Conservation (phyloP, 2,888 invertebrate genomes). For the Drosophila subsilvestris region DNA sequence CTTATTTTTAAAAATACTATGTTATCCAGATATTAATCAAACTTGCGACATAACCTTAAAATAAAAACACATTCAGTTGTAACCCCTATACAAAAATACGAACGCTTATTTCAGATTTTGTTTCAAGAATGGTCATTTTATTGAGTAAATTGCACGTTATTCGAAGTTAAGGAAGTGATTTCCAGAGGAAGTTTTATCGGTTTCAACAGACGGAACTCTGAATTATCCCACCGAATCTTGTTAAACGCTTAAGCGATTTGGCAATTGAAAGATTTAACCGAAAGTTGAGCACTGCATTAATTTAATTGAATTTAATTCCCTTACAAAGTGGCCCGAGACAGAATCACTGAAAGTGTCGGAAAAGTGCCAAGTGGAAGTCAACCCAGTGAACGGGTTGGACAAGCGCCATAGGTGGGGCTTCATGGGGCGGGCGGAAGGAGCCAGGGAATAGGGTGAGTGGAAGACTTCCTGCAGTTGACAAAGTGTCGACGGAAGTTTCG, state of each 20-base stretch:
- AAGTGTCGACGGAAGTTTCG: slow-evolving; percentile 78
- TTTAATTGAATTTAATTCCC: slow-evolving; percentile 60
- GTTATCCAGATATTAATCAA: no score
- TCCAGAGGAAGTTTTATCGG: not conserved
- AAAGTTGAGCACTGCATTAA: slow-evolving; percentile 44
- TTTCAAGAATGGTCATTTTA: no score
- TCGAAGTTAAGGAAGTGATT: not conserved
- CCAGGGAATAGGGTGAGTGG: not conserved
- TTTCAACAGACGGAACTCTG: not conserved
- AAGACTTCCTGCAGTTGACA: slow-evolving; percentile 67
- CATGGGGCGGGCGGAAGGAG: not conserved
- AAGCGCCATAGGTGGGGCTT: not conserved
- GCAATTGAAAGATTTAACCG: slow-evolving; percentile 40
- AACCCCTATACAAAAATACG: no score
- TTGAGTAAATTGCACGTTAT: not conserved
- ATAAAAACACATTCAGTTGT: no score
- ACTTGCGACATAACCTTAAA: no score
- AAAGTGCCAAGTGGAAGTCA: slow-evolving; percentile 48
- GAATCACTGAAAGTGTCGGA: slow-evolving; percentile 61
- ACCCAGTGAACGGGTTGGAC: slow-evolving; percentile 32
- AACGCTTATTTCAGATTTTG: no score
- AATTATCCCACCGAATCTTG: not conserved
- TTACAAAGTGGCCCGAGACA: slow-evolving; percentile 45
- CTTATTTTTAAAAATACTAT: no score
- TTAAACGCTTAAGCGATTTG: slow-evolving; percentile 22